Evolutionary conservation across 2,888 invertebrate species (phyloP), one percentile per base, ranked within the genome.

Genomic region (Lasiommata megera): DNA sequence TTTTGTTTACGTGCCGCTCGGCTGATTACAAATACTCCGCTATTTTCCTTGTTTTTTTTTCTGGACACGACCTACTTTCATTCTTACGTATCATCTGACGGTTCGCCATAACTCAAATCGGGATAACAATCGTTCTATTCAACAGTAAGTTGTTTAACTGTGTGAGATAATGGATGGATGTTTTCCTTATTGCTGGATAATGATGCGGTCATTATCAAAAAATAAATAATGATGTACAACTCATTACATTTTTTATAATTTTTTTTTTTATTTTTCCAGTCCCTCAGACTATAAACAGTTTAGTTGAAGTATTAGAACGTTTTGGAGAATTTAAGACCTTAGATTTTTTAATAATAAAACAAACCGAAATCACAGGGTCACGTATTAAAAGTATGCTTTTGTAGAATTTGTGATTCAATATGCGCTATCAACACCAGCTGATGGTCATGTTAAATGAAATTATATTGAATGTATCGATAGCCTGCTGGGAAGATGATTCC

Each of bases 351-450:
- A n/a, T n/a, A n/a, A n/a, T n/a, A n/a, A n/a, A n/a, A 28, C 14
- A n/a, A 16, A 16, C 46, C 29, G 31, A 31, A 14, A 31, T 43
- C 28, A 28, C 16, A 44, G 37, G 17, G 51, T 41, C 40, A 16
- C 29, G 29, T 48, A 23, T 46, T 50, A 40, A 14, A 36, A 38
- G 48, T 43, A 37, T 43, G 51, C 29, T 11, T 46, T 17, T 31
- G 38, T 34, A 46, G 44, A 18, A 64, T 65, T 66, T 64, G 62
- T 60, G 60, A 61, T 64, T 62, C 62, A 64, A 64, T 61, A 54
- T 56, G 54, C 41, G 47, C 34, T 61, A 58, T 61, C 29, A 52
- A 28, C 46, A 14, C 47, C 23, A 47, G 54, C 34, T 47, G 18
- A 54, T 37, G 41, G 40, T 41, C 17, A 14, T 43, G 23, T 29